Evolutionary conservation across 2,888 invertebrate genomes (phyloP).

Genomic region (Graphium colonna): DNA sequence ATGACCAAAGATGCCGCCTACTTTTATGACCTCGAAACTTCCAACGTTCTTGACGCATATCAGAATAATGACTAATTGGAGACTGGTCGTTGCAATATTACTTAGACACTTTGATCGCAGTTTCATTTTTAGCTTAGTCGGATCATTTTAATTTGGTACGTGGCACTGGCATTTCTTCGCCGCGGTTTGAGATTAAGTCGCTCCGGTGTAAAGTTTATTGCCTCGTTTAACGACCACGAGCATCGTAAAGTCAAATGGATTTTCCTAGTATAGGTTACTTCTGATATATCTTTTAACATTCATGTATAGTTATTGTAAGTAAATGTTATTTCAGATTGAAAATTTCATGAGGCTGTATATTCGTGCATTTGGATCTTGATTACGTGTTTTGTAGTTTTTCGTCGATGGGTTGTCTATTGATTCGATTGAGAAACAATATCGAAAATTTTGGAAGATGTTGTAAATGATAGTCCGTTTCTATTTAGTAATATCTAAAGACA

Average conservation of each 20-base stretch:
- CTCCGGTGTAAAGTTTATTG: conserved; percentile 16
- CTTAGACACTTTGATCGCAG: neutral
- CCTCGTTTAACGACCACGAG: conserved; percentile 13
- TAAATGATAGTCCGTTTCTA: too few species aligned
- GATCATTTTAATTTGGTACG: conserved; percentile 12
- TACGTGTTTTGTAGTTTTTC: too few species aligned
- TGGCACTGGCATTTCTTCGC: neutral
- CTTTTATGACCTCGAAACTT: conserved; percentile 9
- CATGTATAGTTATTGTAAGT: too few species aligned
- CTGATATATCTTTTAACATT: too few species aligned
- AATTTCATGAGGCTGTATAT: too few species aligned
- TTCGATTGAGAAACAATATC: too few species aligned
- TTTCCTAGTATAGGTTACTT: neutral
- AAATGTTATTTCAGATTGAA: too few species aligned
- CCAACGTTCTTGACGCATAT: conserved; percentile 1
- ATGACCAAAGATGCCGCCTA: conserved; percentile 4
- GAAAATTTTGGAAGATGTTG: too few species aligned
- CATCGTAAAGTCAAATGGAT: conserved; percentile 16
- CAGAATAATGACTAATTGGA: neutral
- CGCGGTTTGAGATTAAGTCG: neutral
- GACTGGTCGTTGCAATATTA: neutral
- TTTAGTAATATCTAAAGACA: too few species aligned
- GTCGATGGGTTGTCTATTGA: too few species aligned
- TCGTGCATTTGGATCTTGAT: too few species aligned
- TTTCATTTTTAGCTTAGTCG: conserved; percentile 11